Evolutionary conservation across 1,140 invertebrate genomes (phyloP).

Genomic region (Protaetia brevitarsis): DNA sequence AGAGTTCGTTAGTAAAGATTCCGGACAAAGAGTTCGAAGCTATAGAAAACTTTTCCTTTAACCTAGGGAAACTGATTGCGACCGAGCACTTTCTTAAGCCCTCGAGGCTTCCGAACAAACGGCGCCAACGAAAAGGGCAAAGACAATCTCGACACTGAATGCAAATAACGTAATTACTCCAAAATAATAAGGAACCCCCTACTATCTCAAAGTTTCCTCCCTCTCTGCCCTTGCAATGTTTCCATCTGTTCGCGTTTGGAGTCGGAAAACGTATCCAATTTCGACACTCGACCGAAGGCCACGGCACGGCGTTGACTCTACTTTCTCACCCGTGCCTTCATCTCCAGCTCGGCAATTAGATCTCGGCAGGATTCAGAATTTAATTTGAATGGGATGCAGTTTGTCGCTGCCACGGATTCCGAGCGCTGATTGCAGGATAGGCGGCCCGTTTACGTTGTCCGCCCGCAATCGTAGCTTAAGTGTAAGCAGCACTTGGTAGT

Average conservation of each 20-base stretch:
- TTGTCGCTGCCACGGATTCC: constrained; percentile 4
- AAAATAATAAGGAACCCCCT: not conserved
- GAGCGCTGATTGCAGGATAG: constrained; percentile 1
- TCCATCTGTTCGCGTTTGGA: not conserved
- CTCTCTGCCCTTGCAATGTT: not conserved
- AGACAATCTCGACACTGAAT: not conserved
- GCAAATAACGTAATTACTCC: constrained; percentile 10
- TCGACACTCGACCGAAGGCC: not conserved
- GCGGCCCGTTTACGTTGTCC: not conserved
- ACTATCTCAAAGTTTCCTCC: too few relatives aligned
- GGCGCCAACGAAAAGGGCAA: not conserved
- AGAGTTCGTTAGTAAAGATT: too few relatives aligned
- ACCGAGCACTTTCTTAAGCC: too few relatives aligned
- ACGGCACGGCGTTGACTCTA: not conserved
- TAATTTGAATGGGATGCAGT: constrained; percentile 15
- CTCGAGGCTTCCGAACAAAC: not conserved
- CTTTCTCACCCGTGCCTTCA: not conserved
- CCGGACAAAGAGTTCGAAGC: too few relatives aligned
- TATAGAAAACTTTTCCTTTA: too few relatives aligned
- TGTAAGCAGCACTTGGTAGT: not conserved
- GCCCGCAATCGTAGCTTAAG: not conserved
- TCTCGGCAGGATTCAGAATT: not conserved
- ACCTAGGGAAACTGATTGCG: too few relatives aligned
- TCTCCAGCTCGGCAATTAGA: not conserved
- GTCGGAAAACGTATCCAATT: not conserved